Percentiles rank a stretch among this genome's conserved stretches.
Conservation (phyloP, 2,888 invertebrate genomes). For the Macropis europaea region DNA sequence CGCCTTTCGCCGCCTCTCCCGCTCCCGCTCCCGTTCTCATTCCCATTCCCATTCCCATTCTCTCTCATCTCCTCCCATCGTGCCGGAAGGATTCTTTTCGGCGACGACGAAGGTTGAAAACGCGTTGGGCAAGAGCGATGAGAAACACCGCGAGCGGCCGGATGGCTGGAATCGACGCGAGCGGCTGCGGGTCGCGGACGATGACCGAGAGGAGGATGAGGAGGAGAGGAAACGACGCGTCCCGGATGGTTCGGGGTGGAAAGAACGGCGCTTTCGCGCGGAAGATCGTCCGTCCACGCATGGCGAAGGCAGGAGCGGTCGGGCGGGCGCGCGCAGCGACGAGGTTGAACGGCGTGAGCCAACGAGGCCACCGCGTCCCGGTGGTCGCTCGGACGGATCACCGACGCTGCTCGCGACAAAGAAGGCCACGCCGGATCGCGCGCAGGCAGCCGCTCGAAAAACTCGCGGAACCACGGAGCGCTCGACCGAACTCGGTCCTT, state of each 20-base stretch:
- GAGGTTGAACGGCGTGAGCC: background rate
- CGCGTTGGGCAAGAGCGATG: too few relatives aligned
- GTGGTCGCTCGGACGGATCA: background rate
- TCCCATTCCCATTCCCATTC: background rate
- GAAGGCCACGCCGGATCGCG: background rate
- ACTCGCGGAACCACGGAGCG: background rate
- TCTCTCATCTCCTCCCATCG: too few relatives aligned
- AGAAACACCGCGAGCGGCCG: too few relatives aligned
- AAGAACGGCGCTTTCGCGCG: conserved; percentile 14
- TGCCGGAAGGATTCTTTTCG: too few relatives aligned
- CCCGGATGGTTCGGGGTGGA: conserved; percentile 20
- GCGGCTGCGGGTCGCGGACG: too few relatives aligned
- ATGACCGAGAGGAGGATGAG: background rate
- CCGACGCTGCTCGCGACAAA: background rate
- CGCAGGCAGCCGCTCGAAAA: conserved; percentile 1
- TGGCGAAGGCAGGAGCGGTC: too few relatives aligned
- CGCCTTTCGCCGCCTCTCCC: background rate
- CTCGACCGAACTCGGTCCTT: background rate
- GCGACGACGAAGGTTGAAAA: too few relatives aligned
- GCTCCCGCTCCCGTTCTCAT: background rate
- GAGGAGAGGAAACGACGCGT: conserved; percentile 22
- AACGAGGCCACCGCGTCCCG: conserved; percentile 20
- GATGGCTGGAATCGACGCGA: too few relatives aligned
- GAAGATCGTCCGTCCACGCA: conserved; percentile 46
- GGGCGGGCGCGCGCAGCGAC: background rate